A percentile compares a stretch with the other conserved stretches of the same genome.
phyloP scores from a whole-genome alignment of 92 coral and sea anemone species.

The Phenganax marumi region DNA sequence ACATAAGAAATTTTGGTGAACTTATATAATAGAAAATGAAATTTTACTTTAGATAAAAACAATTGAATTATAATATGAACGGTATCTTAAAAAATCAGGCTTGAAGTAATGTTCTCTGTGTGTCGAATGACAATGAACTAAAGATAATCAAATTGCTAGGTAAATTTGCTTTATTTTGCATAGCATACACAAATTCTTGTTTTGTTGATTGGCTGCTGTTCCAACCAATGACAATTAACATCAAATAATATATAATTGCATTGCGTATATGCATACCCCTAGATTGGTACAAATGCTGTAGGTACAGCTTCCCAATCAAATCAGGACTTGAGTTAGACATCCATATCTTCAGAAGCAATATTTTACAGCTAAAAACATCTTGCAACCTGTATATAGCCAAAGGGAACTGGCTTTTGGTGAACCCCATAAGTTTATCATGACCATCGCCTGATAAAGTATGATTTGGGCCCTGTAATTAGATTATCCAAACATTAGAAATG shows the following conservation, averaged over 20 bases:
- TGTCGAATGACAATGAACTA: background rate
- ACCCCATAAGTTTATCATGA: conserved; percentile 61
- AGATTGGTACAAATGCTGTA: conserved; percentile 39
- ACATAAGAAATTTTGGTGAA: background rate
- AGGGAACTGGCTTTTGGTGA: conserved; percentile 43
- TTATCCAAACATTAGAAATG: background rate
- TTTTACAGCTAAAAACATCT: conserved; percentile 52
- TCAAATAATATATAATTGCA: background rate
- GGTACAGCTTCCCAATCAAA: conserved; percentile 45
- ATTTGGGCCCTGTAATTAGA: conserved; percentile 44
- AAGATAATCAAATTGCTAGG: background rate
- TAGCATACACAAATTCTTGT: too few relatives aligned
- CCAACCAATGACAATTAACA: too few relatives aligned
- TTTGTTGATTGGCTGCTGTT: too few relatives aligned
- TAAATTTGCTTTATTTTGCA: background rate
- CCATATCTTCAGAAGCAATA: conserved; percentile 44
- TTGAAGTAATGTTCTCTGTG: too few relatives aligned
- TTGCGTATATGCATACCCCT: conserved; percentile 22
- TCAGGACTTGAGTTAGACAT: conserved; percentile 42
- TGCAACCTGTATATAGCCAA: conserved; percentile 54
- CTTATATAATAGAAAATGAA: background rate
- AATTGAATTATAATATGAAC: too few relatives aligned
- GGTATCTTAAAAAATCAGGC: too few relatives aligned
- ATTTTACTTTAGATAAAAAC: too few relatives aligned
- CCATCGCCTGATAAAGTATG: conserved; percentile 56